Evolutionary conservation across 2,797 vertebrate genomes (phyloP).

Genomic region (Megaceryle alcyon): DNA sequence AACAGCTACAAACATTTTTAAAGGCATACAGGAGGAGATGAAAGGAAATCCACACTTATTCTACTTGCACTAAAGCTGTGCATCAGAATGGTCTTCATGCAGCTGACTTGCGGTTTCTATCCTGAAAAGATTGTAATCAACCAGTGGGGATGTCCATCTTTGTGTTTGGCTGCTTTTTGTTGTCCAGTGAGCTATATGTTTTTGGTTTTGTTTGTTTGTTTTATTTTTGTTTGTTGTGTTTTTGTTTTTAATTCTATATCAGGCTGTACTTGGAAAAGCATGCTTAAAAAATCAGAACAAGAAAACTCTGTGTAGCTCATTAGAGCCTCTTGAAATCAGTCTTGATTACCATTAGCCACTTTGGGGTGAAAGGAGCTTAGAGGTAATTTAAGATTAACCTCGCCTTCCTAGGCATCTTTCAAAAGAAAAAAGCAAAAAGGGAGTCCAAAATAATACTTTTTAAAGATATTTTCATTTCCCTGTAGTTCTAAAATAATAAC

Average conservation of each 20-base stretch:
- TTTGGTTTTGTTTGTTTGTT: neutral
- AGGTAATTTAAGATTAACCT: neutral
- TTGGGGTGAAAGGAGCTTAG: neutral
- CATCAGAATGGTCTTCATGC: neutral
- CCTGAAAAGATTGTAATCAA: neutral
- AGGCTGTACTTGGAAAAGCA: neutral
- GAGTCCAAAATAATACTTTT: neutral
- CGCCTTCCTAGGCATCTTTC: neutral
- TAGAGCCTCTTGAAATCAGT: neutral
- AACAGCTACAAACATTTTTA: neutral
- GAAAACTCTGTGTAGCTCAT: neutral
- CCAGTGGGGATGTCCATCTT: fast-evolving
- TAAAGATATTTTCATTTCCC: neutral
- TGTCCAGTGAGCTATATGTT: neutral
- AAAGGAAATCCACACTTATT: neutral
- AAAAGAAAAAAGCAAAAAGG: neutral
- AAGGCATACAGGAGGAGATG: neutral
- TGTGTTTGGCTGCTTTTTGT: neutral
- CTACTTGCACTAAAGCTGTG: neutral
- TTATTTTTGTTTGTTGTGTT: too few species aligned
- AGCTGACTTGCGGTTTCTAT: neutral
- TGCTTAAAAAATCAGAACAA: neutral
- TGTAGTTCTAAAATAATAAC: neutral
- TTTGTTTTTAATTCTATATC: neutral
- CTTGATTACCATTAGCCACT: neutral